phyloP scores from a whole-genome alignment of 2,888 invertebrate species.

The Eupithecia abbreviata region DNA sequence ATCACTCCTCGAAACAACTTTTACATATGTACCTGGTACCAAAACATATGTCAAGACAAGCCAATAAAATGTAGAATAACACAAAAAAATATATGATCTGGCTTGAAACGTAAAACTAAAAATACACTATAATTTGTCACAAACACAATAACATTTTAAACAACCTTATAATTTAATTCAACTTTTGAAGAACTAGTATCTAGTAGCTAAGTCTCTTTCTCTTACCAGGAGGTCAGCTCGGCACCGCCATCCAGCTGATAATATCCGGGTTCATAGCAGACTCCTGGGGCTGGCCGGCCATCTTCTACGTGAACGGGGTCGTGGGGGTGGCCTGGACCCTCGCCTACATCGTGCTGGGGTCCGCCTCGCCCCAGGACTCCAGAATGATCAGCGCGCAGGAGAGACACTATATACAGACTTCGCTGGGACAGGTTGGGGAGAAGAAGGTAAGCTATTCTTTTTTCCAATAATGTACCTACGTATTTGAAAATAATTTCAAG shows the following conservation, averaged over 20 bases:
- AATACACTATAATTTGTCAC: too few relatives aligned
- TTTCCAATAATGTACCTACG: background rate
- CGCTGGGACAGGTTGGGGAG: slow-evolving; percentile 64
- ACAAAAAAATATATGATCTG: too few relatives aligned
- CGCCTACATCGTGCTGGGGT: slow-evolving; percentile 84
- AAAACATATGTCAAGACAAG: too few relatives aligned
- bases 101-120: too few relatives aligned
- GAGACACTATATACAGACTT: slow-evolving; percentile 86
- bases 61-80: too few relatives aligned
- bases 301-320: slow-evolving; percentile 86
- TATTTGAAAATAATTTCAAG: too few relatives aligned
- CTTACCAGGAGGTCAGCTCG: slow-evolving; percentile 80
- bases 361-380: slow-evolving; percentile 85
- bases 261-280: slow-evolving; percentile 72
- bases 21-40: too few relatives aligned
- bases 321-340: slow-evolving; percentile 82
- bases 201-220: background rate
- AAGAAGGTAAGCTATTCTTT: slow-evolving; percentile 55
- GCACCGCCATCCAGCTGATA: slow-evolving; percentile 84
- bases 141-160: too few relatives aligned
- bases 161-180: too few relatives aligned
- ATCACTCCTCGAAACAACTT: too few relatives aligned
- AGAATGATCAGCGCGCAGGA: slow-evolving; percentile 86
- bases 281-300: slow-evolving; percentile 86
- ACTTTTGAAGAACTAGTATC: too few relatives aligned